Conservation (phyloP, 2,113 vertebrate species). For the Bubo bubo region DNA sequence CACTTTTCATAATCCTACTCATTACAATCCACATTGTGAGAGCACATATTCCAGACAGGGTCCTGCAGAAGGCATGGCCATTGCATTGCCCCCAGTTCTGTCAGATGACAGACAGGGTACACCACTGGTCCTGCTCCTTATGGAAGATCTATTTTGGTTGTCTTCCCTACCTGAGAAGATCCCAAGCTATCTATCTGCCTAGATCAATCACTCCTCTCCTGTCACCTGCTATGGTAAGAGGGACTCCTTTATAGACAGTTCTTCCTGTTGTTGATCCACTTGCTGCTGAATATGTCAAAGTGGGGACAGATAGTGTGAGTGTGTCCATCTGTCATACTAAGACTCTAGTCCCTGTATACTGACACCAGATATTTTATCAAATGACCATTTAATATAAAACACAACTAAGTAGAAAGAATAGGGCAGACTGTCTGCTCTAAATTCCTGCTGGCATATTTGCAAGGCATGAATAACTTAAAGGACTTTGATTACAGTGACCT, state of each 20-base stretch:
- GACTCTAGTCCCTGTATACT: background rate
- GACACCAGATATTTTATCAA: background rate
- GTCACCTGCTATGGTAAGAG: background rate
- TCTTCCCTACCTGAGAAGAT: background rate
- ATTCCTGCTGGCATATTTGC: background rate
- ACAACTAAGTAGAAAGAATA: background rate
- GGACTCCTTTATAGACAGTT: background rate
- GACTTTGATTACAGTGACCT: background rate
- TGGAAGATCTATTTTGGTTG: background rate
- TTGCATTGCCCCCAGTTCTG: background rate
- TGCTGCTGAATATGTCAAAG: background rate
- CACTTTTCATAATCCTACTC: background rate
- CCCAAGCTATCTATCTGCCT: background rate
- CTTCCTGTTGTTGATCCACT: background rate
- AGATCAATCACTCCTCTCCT: background rate
- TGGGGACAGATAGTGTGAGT: background rate
- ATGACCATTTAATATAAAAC: background rate
- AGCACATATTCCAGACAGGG: accelerated
- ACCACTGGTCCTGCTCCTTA: background rate
- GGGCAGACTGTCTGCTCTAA: background rate
- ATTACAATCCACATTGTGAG: background rate
- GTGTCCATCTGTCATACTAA: background rate
- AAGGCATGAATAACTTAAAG: background rate
- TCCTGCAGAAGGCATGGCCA: background rate
- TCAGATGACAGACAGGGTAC: background rate